Conservation (phyloP, 2,888 invertebrate species). For the Molorchus minor region DNA sequence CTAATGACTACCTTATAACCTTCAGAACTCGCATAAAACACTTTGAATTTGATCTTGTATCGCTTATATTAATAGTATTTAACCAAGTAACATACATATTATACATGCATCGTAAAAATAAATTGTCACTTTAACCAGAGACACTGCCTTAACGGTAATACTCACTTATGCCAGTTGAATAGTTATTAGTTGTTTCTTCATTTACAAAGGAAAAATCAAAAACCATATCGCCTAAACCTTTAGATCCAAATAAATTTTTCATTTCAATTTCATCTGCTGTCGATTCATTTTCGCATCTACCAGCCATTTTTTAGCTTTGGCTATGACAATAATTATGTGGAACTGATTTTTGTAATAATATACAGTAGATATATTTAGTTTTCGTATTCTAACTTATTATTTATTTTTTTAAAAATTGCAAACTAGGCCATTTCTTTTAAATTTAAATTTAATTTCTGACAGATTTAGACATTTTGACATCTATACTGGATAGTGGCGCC, state of each 20-base stretch:
- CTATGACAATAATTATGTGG: not conserved
- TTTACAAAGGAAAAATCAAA: conserved; percentile 17
- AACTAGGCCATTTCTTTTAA: conserved; percentile 4
- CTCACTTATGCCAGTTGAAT: conserved; percentile 11
- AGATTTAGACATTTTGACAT: conserved; percentile 1
- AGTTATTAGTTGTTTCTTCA: not conserved
- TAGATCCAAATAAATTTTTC: conserved; percentile 9
- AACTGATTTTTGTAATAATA: not conserved
- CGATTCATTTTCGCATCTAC: not conserved
- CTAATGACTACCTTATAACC: too few species aligned
- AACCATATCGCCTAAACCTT: conserved; percentile 14
- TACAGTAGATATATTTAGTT: not conserved
- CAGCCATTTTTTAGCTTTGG: not conserved
- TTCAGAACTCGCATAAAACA: too few species aligned
- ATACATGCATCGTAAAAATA: too few species aligned
- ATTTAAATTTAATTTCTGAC: conserved; percentile 15
- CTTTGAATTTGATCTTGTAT: too few species aligned
- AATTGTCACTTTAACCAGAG: too few species aligned
- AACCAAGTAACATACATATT: too few species aligned
- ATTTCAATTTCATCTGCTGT: conserved; percentile 12
- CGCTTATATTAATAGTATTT: too few species aligned
- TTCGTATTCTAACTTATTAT: not conserved
- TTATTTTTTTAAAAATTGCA: not conserved
- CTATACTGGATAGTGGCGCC: conserved; percentile 10
- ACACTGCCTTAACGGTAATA: not conserved